Evolutionary conservation across 2,888 invertebrate species (phyloP).

Genomic region (Amphimallon solstitiale): DNA sequence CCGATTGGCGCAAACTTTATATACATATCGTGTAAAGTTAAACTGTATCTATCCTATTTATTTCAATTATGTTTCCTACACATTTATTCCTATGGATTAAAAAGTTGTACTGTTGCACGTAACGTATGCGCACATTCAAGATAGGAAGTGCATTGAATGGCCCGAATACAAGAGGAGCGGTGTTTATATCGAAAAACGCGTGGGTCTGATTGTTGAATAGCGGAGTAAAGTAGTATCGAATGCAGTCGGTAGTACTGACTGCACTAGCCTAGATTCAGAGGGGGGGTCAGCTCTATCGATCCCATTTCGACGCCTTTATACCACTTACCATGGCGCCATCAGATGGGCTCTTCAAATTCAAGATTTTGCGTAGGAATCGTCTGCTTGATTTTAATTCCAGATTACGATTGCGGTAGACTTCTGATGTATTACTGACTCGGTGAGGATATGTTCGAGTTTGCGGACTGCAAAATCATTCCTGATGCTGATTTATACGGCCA

Average conservation of each 20-base stretch:
- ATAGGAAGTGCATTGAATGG: slow-evolving; percentile 1
- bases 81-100: too few relatives aligned
- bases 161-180: not conserved
- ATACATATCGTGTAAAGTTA: too few relatives aligned
- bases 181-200: slow-evolving; percentile 14
- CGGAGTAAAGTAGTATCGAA: slow-evolving; percentile 13
- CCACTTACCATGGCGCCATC: slow-evolving; percentile 32
- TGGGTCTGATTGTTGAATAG: slow-evolving; percentile 29
- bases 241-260: slow-evolving; percentile 32
- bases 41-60: too few relatives aligned
- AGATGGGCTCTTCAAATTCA: slow-evolving; percentile 21
- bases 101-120: too few relatives aligned
- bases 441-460: slow-evolving; percentile 5
- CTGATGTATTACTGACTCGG: slow-evolving; percentile 11
- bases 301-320: slow-evolving; percentile 32
- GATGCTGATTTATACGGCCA: not conserved
- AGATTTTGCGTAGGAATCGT: slow-evolving; percentile 31
- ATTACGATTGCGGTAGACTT: slow-evolving; percentile 12
- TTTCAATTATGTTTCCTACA: too few relatives aligned
- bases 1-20: too few relatives aligned
- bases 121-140: not conserved
- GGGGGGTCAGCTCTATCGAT: slow-evolving; percentile 40
- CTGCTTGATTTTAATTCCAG: slow-evolving; percentile 27
- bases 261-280: slow-evolving; percentile 41
- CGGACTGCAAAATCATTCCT: not conserved